Percentiles rank a stretch among this genome's conserved stretches.
These are phyloP conservation scores for Mamestra brassicae DNA, from an alignment of 2,888 invertebrate genomes.

Conservation along the genomic window DNA sequence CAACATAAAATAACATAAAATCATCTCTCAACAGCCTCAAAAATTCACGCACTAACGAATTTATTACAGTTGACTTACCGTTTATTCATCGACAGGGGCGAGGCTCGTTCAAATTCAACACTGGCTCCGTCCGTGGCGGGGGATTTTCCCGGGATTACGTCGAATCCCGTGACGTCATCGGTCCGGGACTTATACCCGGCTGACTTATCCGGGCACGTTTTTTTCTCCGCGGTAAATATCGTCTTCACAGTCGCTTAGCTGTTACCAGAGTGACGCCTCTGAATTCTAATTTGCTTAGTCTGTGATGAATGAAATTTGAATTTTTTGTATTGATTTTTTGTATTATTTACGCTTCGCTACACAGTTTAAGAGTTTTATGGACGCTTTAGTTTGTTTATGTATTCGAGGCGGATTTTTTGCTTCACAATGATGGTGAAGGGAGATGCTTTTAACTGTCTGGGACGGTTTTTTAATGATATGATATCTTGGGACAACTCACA, in stretches of 20 bases:
- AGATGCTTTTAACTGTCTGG: background rate
- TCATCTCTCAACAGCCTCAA: slow-evolving; percentile 33
- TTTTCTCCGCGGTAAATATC: slow-evolving; percentile 74
- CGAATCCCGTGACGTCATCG: slow-evolving; percentile 78
- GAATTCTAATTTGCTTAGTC: slow-evolving; percentile 65
- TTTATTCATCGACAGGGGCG: slow-evolving; percentile 47
- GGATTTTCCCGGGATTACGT: slow-evolving; percentile 72
- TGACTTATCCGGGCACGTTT: slow-evolving; percentile 79
- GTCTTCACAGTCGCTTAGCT: slow-evolving; percentile 57
- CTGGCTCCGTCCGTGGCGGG: slow-evolving; percentile 62
- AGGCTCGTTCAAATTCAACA: slow-evolving; percentile 73
- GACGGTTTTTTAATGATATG: background rate
- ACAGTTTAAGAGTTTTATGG: slow-evolving; percentile 14
- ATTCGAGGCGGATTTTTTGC: background rate
- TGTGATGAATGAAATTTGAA: slow-evolving; percentile 47
- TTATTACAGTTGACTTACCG: slow-evolving; percentile 58
- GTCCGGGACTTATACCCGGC: slow-evolving; percentile 75
- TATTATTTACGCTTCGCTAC: background rate
- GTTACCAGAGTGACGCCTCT: slow-evolving; percentile 60
- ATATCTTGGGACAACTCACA: too few relatives aligned
- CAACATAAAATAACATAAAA: slow-evolving; percentile 33
- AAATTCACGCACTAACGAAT: slow-evolving; percentile 58
- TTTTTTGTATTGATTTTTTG: slow-evolving; percentile 34
- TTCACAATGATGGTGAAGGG: background rate
- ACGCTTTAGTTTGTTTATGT: slow-evolving; percentile 16